Conservation (phyloP, 2,888 invertebrate genomes). For the Bombylius major region DNA sequence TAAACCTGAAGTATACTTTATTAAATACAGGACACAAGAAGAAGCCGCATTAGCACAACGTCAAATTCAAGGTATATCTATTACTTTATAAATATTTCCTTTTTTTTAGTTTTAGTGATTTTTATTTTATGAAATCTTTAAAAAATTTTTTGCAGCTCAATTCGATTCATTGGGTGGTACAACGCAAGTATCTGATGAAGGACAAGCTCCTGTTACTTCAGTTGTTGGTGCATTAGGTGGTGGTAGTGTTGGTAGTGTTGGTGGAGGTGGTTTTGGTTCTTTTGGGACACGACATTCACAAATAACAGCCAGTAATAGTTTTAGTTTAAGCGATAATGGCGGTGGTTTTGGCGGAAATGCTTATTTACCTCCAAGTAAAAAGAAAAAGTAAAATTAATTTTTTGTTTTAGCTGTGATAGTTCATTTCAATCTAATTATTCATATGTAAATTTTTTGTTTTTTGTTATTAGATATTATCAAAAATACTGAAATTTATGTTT, state of each 20-base stretch:
- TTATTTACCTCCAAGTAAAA: not conserved
- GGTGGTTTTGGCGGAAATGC: too few species aligned
- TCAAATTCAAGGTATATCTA: conserved; percentile 12
- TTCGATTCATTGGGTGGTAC: conserved; percentile 33
- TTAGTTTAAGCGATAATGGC: not conserved
- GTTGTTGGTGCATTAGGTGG: conserved; percentile 31
- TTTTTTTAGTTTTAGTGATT: not conserved
- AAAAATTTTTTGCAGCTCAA: conserved; percentile 20
- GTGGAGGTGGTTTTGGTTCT: not conserved
- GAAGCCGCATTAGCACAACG: conserved; percentile 14
- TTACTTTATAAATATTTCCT: not conserved
- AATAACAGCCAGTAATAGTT: not conserved
- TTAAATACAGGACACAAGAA: conserved; percentile 13
- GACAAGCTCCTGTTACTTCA: conserved; percentile 31
- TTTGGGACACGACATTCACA: not conserved
- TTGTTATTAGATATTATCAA: too few species aligned
- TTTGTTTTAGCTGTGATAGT: not conserved
- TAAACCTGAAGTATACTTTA: conserved; percentile 13
- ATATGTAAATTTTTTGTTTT: too few species aligned
- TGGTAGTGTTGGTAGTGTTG: not conserved
- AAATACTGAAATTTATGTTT: too few species aligned
- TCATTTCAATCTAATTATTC: not conserved
- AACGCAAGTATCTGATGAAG: conserved; percentile 33
- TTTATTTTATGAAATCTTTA: not conserved
- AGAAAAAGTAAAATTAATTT: not conserved